Percentiles rank a stretch among this genome's conserved stretches.
These are phyloP conservation scores for Idaea straminata DNA, from an alignment of 2,888 invertebrate genomes.

Conservation along the genomic window DNA sequence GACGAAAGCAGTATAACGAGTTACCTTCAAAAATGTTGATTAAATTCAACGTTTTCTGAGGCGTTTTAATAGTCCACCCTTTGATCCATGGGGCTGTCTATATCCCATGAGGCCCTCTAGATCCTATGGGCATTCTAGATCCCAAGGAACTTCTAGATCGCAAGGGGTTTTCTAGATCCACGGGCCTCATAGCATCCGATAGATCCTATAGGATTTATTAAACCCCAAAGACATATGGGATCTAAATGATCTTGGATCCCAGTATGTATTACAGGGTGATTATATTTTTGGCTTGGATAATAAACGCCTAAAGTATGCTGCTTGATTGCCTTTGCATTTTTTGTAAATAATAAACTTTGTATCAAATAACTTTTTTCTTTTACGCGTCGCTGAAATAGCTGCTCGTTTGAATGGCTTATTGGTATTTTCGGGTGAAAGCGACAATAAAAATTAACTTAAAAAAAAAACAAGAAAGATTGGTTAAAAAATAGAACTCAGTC, in stretches of 20 bases:
- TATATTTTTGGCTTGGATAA: background rate
- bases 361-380: background rate
- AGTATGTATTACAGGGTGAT: background rate
- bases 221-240: background rate
- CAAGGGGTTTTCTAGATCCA: no score
- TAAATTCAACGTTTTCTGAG: constrained; percentile 75
- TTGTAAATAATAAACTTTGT: background rate
- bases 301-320: background rate
- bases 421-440: background rate
- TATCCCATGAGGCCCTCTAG: background rate
- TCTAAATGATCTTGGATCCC: background rate
- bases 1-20: constrained; percentile 56
- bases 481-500: no score
- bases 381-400: background rate
- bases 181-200: no score
- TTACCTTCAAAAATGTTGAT: constrained; percentile 79
- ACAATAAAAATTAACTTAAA: background rate
- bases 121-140: background rate
- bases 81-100: background rate
- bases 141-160: background rate
- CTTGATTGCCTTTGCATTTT: background rate
- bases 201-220: background rate
- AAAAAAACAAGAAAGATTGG: no score
- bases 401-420: background rate
- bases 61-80: constrained; percentile 60